These are phyloP conservation scores for Rhopalosiphum maidis DNA, from an alignment of 1,140 invertebrate species.

Conservation along the genomic window DNA sequence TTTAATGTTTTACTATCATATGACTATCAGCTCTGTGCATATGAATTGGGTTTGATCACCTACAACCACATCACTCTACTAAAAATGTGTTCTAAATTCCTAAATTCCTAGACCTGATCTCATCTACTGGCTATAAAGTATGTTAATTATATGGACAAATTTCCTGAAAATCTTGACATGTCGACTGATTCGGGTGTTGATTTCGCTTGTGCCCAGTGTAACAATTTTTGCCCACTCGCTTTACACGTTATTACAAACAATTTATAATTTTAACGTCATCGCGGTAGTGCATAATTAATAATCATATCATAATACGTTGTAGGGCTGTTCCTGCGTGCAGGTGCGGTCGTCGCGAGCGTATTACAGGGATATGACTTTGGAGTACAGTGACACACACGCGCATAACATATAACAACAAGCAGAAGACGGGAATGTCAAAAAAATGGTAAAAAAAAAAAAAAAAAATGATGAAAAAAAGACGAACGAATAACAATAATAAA, in stretches of 20 bases:
- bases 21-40: background rate
- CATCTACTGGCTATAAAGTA: background rate
- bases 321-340: background rate
- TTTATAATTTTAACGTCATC: no score
- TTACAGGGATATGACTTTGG: background rate
- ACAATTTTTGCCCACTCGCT: background rate
- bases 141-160: background rate
- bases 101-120: background rate
- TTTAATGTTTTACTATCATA: no score
- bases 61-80: background rate
- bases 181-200: no score
- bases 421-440: background rate
- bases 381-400: background rate
- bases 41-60: fast-evolving
- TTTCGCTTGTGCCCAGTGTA: no score
- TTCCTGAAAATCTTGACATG: no score
- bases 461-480: background rate
- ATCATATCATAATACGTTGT: background rate
- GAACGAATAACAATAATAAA: background rate
- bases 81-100: background rate
- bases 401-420: background rate
- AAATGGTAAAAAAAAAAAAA: background rate
- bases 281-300: no score
- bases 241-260: no score
- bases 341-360: background rate